A percentile compares a stretch with the other conserved stretches of the same genome.
Conservation (phyloP, 2,888 invertebrate genomes). For the Melieria omissa region DNA sequence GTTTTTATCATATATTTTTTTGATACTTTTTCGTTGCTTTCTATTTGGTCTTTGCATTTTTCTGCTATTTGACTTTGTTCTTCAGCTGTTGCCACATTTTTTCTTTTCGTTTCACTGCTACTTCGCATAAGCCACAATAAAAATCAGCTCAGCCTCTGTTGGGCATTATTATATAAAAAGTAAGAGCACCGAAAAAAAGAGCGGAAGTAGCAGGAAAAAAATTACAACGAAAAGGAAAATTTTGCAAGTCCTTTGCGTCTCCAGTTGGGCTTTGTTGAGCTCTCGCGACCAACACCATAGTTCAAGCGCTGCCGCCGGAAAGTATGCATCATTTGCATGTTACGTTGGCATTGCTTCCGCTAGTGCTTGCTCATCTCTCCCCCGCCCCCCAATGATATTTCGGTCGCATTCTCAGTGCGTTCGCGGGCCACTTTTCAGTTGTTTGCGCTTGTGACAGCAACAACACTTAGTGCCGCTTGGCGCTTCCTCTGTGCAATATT, state of each 20-base stretch:
- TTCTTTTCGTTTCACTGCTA: background rate
- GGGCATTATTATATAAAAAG: too few relatives aligned
- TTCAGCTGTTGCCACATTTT: background rate
- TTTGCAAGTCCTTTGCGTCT: background rate
- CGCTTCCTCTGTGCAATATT: too few relatives aligned
- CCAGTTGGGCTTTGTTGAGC: background rate
- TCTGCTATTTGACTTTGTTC: background rate
- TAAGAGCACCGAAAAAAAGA: slow-evolving; percentile 11
- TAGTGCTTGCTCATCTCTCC: background rate
- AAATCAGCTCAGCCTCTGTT: slow-evolving; percentile 24
- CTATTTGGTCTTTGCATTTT: background rate
- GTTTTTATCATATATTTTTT: slow-evolving; percentile 17
- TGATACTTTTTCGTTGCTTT: background rate
- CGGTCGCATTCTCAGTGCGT: background rate
- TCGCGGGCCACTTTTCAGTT: background rate
- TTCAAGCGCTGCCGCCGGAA: slow-evolving; percentile 26
- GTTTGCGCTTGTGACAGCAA: too few relatives aligned
- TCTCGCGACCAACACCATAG: background rate
- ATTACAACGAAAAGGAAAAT: too few relatives aligned
- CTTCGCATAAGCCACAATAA: slow-evolving; percentile 14
- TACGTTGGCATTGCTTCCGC: slow-evolving; percentile 17
- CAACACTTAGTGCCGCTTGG: too few relatives aligned
- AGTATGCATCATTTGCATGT: slow-evolving; percentile 35
- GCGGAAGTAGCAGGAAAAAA: background rate
- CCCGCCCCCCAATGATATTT: background rate